Evolutionary conservation across 2,113 vertebrate genomes (phyloP).

Genomic region (Aptenodytes forsteri): DNA sequence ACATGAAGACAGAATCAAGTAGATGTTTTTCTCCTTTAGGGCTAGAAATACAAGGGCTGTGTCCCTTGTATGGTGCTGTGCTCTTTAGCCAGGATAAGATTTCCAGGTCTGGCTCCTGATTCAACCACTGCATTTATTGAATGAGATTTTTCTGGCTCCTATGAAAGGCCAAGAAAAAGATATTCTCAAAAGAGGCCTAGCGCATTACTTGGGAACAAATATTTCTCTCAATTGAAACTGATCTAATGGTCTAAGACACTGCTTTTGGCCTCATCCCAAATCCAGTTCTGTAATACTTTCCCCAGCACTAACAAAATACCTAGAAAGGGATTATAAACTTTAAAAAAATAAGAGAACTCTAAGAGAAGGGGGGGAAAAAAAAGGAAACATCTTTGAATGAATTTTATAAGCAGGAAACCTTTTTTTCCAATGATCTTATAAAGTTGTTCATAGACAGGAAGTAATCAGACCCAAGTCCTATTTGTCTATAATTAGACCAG

Average conservation of each 20-base stretch:
- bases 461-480: neutral
- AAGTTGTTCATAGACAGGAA: neutral
- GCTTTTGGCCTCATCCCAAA: neutral
- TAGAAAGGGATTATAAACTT: neutral
- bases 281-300: neutral
- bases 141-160: neutral
- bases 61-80: neutral
- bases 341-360: neutral
- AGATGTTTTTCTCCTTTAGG: neutral
- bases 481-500: neutral
- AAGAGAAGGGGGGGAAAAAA: fast-evolving
- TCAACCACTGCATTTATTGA: neutral
- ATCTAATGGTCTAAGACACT: neutral
- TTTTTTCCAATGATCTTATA: neutral
- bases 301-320: neutral
- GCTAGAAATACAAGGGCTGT: neutral
- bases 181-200: neutral
- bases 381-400: neutral
- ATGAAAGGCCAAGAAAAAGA: neutral
- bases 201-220: neutral
- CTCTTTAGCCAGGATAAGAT: neutral
- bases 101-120: neutral
- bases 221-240: neutral
- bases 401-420: neutral
- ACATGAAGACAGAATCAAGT: neutral